Conservation (phyloP, 1,140 invertebrate genomes). For the Parasteatoda tepidariorum region DNA sequence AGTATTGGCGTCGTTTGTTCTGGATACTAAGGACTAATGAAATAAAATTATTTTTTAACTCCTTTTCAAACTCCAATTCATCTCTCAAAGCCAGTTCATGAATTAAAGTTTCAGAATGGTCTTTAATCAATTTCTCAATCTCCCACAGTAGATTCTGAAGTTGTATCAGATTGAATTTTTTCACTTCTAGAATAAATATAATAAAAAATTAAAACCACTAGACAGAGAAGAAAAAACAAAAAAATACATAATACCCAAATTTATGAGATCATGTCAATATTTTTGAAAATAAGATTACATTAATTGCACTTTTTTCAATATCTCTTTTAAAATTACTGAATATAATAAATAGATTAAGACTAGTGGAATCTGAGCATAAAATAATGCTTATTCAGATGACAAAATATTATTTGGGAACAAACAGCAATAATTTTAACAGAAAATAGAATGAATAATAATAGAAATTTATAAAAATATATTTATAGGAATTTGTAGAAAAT, state of each 20-base stretch:
- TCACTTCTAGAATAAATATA: slow-evolving; percentile 43
- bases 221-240: background rate
- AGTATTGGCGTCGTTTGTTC: slow-evolving; percentile 89
- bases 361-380: no score
- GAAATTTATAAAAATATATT: no score
- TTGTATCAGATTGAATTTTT: slow-evolving; percentile 28
- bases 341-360: no score
- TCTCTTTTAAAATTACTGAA: no score
- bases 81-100: slow-evolving; percentile 89
- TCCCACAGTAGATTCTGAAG: slow-evolving; percentile 71
- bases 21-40: slow-evolving; percentile 95
- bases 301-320: no score
- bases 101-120: slow-evolving; percentile 94
- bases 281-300: background rate
- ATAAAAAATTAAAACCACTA: background rate
- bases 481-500: no score
- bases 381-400: no score
- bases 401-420: no score
- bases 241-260: background rate
- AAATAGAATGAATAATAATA: no score
- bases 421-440: no score
- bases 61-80: slow-evolving; percentile 98
- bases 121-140: slow-evolving; percentile 91
- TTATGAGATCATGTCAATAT: background rate
- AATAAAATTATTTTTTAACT: slow-evolving; percentile 99